Evolutionary conservation across 2,888 invertebrate genomes (phyloP).

Genomic region (Fissipunctia ypsillon): DNA sequence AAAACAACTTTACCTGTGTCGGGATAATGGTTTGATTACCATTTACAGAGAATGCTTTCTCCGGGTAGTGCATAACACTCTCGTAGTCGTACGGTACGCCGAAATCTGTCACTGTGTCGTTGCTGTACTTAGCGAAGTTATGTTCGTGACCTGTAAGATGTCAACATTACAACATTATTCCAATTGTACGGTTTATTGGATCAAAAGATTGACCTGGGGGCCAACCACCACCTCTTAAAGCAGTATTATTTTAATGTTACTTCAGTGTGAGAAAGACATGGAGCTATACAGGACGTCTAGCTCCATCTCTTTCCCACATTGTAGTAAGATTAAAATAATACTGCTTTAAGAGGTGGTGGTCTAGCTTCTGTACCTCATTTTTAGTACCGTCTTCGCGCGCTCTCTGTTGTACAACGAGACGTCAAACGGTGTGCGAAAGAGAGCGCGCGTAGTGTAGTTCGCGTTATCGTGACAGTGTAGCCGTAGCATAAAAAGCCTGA

Average conservation of each 20-base stretch:
- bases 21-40: constrained; percentile 92
- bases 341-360: no score
- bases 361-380: constrained; percentile 45
- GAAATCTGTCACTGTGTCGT: constrained; percentile 92
- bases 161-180: constrained; percentile 35
- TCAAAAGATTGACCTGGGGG: constrained; percentile 35
- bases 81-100: constrained; percentile 93
- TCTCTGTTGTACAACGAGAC: no score
- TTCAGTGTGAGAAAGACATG: no score
- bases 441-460: no score
- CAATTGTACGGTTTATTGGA: constrained; percentile 22
- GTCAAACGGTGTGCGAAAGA: no score
- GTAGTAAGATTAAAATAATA: no score
- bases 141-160: constrained; percentile 86
- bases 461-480: no score
- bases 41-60: constrained; percentile 92
- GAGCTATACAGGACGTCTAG: no score
- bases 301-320: no score
- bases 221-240: no score
- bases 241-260: no score
- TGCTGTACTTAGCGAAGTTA: constrained; percentile 92
- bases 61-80: constrained; percentile 94
- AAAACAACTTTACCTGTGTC: constrained; percentile 73
- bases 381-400: constrained; percentile 25
- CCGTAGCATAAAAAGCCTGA: no score